These are phyloP conservation scores for Phanerotoma sp. DNA, from an alignment of 2,888 invertebrate species.

Conservation along the genomic window DNA sequence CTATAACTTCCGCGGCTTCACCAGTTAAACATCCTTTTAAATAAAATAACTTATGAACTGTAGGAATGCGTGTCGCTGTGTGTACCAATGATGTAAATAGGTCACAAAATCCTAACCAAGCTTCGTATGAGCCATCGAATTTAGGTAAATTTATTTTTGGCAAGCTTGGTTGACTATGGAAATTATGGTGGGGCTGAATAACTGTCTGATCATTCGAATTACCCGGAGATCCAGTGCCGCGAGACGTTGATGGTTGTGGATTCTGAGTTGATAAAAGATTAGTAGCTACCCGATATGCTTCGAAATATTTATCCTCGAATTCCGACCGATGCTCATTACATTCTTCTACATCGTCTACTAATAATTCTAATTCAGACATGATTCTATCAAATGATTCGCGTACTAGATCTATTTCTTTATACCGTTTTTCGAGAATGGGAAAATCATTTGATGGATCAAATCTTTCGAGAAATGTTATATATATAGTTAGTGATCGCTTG, in stretches of 20 bases:
- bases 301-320: not conserved
- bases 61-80: conserved; percentile 1
- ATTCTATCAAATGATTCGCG: not conserved
- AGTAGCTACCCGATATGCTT: not conserved
- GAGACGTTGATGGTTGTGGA: not conserved
- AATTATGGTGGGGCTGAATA: too few relatives aligned
- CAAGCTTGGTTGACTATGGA: too few relatives aligned
- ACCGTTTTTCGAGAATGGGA: not conserved
- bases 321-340: not conserved
- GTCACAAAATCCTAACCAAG: conserved; percentile 20
- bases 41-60: conserved; percentile 20
- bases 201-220: too few relatives aligned
- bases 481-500: not conserved
- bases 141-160: too few relatives aligned
- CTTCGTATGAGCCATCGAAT: conserved; percentile 14
- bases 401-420: not conserved
- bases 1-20: conserved; percentile 9
- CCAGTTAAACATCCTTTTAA: conserved; percentile 7
- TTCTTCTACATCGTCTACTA: not conserved
- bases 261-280: not conserved
- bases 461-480: not conserved
- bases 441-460: not conserved
- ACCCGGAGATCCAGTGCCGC: too few relatives aligned
- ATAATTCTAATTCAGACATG: not conserved
- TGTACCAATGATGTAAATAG: conserved; percentile 9